phyloP scores from a whole-genome alignment of 2,797 vertebrate genomes.

The Pangasius sanitwongsei region DNA sequence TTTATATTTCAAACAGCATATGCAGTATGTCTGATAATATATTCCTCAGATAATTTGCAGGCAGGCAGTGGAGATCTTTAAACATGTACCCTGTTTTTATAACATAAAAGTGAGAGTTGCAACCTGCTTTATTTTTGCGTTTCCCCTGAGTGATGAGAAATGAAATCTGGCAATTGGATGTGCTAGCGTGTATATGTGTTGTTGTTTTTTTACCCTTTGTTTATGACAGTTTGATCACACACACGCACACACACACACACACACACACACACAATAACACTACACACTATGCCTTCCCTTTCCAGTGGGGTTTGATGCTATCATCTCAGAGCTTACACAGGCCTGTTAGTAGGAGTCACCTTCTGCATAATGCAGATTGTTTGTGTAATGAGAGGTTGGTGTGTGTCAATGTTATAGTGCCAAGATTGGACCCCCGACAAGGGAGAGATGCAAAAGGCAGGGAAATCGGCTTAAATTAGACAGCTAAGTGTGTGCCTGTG shows the following conservation, averaged over 20 bases:
- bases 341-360: slow-evolving; percentile 52
- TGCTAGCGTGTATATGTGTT: too few species aligned
- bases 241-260: neutral
- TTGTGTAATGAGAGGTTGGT: slow-evolving; percentile 52
- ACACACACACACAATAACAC: neutral
- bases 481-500: neutral
- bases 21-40: neutral
- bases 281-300: slow-evolving; percentile 18
- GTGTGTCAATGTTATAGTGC: slow-evolving; percentile 56
- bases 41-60: neutral
- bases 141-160: slow-evolving; percentile 2
- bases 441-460: slow-evolving; percentile 24
- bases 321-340: slow-evolving; percentile 45
- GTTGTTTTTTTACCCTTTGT: neutral
- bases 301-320: slow-evolving; percentile 43
- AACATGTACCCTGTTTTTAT: neutral
- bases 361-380: slow-evolving; percentile 51
- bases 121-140: slow-evolving; percentile 1
- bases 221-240: neutral
- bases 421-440: slow-evolving; percentile 42
- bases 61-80: neutral
- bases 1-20: neutral
- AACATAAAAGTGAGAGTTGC: neutral
- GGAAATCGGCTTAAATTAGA: slow-evolving; percentile 58
- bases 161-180: slow-evolving; percentile 16